Percentiles rank a stretch among this genome's conserved stretches.
Conservation (phyloP, 2,888 invertebrate genomes). For the Drosophila planitibia region DNA sequence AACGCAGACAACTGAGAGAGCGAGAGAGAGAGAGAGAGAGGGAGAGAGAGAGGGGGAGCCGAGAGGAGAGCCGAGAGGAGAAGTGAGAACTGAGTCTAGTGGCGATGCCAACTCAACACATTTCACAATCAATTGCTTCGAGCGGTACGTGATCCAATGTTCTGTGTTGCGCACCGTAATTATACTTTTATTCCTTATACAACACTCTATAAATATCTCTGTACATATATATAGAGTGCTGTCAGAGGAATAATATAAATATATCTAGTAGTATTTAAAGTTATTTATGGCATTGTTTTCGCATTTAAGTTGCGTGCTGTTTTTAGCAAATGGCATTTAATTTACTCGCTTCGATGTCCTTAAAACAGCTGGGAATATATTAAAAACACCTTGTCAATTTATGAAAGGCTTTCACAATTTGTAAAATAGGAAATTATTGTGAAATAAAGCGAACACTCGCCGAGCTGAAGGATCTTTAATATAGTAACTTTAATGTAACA, state of each 20-base stretch:
- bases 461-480: neutral
- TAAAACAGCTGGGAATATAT: neutral
- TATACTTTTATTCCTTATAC: conserved; percentile 1
- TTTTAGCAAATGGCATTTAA: neutral
- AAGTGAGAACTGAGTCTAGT: conserved; percentile 35
- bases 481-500: neutral
- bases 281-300: neutral
- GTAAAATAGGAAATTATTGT: neutral
- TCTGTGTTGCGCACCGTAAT: conserved; percentile 21
- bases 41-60: too few species aligned
- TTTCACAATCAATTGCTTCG: conserved; percentile 69
- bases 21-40: neutral
- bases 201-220: conserved; percentile 13
- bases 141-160: conserved; percentile 65
- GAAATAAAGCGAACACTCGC: neutral
- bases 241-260: neutral
- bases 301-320: neutral
- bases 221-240: neutral
- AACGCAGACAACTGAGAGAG: neutral
- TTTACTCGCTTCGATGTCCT: neutral
- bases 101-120: conserved; percentile 56
- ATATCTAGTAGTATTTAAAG: neutral
- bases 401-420: neutral
- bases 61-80: neutral
- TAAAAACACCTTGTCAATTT: neutral